Percentiles rank a stretch among this genome's conserved stretches.
Conservation (phyloP, 2,888 invertebrate species). For the Rhagium mordax region DNA sequence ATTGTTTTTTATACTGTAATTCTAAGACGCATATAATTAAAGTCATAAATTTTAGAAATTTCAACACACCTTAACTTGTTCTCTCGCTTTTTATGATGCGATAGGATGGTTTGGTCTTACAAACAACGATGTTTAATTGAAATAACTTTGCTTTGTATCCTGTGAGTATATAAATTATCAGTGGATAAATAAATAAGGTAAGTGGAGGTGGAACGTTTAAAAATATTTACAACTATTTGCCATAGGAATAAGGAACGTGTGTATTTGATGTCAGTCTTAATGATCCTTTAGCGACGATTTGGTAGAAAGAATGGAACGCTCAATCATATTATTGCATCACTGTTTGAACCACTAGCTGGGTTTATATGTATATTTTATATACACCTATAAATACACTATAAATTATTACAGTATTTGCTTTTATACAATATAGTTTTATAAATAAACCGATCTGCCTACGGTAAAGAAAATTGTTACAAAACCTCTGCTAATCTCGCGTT, state of each 20-base stretch:
- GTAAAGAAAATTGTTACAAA: too few relatives aligned
- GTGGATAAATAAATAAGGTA: background rate
- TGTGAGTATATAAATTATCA: background rate
- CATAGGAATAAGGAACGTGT: background rate
- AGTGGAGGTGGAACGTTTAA: background rate
- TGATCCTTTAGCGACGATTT: too few relatives aligned
- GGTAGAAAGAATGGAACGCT: too few relatives aligned
- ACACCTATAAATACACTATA: too few relatives aligned
- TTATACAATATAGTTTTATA: too few relatives aligned
- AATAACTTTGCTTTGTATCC: conserved; percentile 2
- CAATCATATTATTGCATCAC: too few relatives aligned
- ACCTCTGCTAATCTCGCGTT: too few relatives aligned
- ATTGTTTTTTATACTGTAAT: conserved; percentile 44
- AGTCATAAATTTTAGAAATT: conserved; percentile 54
- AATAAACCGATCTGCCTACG: too few relatives aligned
- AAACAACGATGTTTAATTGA: conserved; percentile 10
- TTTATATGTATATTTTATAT: too few relatives aligned
- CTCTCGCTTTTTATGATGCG: background rate
- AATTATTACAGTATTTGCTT: too few relatives aligned
- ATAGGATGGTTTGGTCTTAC: background rate
- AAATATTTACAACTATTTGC: background rate
- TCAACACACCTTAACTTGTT: conserved; percentile 47
- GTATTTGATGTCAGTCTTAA: too few relatives aligned
- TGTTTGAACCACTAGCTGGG: too few relatives aligned
- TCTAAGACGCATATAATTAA: conserved; percentile 49